A percentile compares a stretch with the other conserved stretches of the same genome.
phyloP scores from a whole-genome alignment of 2,888 invertebrate genomes.

The Brassicogethes aeneus region DNA sequence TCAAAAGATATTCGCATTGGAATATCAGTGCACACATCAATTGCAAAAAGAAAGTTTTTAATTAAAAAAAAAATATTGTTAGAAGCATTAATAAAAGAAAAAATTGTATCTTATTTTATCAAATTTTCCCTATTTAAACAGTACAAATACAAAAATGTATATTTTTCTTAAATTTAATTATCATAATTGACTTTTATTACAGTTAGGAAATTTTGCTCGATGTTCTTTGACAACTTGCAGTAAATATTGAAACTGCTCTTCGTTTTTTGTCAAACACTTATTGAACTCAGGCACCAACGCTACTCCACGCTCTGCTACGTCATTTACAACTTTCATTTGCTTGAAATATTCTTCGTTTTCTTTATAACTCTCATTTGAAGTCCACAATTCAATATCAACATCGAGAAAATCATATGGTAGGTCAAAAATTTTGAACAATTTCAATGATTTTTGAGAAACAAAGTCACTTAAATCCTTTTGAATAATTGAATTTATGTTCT shows the following conservation, averaged over 20 bases:
- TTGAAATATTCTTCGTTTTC: constrained; percentile 2
- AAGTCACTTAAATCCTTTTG: too few species aligned
- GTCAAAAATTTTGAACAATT: constrained; percentile 2
- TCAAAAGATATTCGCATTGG: too few species aligned
- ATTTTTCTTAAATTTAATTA: neutral
- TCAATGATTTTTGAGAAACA: neutral
- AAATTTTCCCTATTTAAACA: neutral
- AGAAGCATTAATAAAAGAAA: too few species aligned
- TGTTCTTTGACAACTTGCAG: neutral
- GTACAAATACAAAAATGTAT: neutral
- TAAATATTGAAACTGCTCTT: too few species aligned
- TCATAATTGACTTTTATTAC: neutral
- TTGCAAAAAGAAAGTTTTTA: too few species aligned
- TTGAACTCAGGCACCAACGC: neutral
- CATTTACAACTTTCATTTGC: constrained; percentile 5
- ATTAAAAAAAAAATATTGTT: too few species aligned
- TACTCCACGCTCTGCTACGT: neutral
- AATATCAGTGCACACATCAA: too few species aligned
- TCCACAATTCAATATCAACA: neutral
- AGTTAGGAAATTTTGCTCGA: neutral
- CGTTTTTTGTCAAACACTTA: neutral
- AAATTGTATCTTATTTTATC: neutral
- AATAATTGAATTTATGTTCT: too few species aligned
- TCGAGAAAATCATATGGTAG: constrained; percentile 3
- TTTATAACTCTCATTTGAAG: constrained; percentile 1